Evolutionary conservation across 2,113 vertebrate species (phyloP).

Genomic region (Rhinoptilus africanus): DNA sequence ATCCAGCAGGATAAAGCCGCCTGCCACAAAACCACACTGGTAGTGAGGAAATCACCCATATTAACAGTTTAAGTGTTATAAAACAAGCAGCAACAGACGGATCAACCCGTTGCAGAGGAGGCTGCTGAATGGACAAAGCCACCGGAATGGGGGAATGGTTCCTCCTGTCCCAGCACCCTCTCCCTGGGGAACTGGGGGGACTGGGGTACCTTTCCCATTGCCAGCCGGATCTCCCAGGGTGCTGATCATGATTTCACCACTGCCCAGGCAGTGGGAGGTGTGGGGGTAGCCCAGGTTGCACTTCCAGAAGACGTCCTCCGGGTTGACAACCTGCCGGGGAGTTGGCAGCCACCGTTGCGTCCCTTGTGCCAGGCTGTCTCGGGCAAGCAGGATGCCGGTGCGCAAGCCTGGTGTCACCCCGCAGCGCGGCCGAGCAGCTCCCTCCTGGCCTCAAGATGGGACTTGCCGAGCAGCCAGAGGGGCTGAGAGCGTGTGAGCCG

Average conservation of each 20-base stretch:
- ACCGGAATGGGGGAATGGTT: background rate
- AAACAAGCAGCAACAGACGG: background rate
- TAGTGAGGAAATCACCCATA: background rate
- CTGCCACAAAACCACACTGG: slow-evolving; percentile 24
- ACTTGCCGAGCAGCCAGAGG: background rate
- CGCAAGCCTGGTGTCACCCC: background rate
- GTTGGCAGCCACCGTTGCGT: fast-evolving
- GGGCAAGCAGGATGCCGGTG: background rate
- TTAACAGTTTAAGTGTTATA: background rate
- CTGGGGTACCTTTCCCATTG: slow-evolving; percentile 80
- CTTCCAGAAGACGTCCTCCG: slow-evolving; percentile 81
- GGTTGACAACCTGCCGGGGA: slow-evolving; percentile 79
- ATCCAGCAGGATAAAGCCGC: slow-evolving; percentile 89
- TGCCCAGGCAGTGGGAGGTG: slow-evolving; percentile 89
- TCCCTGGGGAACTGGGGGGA: background rate
- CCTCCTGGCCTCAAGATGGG: background rate
- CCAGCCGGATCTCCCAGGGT: slow-evolving; percentile 83
- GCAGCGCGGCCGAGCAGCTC: background rate
- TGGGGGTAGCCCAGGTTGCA: slow-evolving; percentile 84
- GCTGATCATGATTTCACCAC: slow-evolving; percentile 91
- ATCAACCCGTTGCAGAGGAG: background rate
- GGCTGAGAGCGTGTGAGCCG: background rate
- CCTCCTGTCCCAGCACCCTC: background rate
- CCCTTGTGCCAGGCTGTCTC: background rate
- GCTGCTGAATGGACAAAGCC: background rate